phyloP scores from a whole-genome alignment of 2,113 vertebrate species.

The Ia io region DNA sequence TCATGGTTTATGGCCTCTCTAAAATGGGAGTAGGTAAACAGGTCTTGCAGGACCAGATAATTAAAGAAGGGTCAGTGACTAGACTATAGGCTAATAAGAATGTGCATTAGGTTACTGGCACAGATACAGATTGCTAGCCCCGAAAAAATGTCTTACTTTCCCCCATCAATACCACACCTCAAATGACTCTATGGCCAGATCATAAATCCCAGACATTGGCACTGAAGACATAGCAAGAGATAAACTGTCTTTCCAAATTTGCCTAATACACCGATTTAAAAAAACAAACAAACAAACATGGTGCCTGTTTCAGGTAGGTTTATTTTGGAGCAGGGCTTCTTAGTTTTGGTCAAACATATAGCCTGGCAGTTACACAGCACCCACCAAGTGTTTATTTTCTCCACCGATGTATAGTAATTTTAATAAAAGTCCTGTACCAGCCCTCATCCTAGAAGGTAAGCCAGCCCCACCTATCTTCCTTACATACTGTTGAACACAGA shows the following conservation, averaged over 20 bases:
- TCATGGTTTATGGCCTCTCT: no score
- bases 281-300: not conserved
- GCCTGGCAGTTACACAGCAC: not conserved
- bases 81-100: no score
- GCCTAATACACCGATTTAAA: not conserved
- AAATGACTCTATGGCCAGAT: not conserved
- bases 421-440: constrained; percentile 32
- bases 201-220: not conserved
- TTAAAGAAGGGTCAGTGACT: no score
- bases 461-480: constrained; percentile 60
- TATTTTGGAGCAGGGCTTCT: constrained; percentile 39
- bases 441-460: not conserved
- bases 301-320: constrained; percentile 18
- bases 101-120: no score
- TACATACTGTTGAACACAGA: constrained; percentile 43
- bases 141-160: no score
- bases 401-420: not conserved
- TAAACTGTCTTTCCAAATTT: constrained; percentile 9
- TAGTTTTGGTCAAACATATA: constrained; percentile 20
- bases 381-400: constrained; percentile 21
- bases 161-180: not conserved
- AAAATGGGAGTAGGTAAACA: no score
- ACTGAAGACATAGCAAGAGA: not conserved
- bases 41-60: no score
- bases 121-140: no score